Conservation (phyloP, 2,113 vertebrate species). For the Pardalotus punctatus region DNA sequence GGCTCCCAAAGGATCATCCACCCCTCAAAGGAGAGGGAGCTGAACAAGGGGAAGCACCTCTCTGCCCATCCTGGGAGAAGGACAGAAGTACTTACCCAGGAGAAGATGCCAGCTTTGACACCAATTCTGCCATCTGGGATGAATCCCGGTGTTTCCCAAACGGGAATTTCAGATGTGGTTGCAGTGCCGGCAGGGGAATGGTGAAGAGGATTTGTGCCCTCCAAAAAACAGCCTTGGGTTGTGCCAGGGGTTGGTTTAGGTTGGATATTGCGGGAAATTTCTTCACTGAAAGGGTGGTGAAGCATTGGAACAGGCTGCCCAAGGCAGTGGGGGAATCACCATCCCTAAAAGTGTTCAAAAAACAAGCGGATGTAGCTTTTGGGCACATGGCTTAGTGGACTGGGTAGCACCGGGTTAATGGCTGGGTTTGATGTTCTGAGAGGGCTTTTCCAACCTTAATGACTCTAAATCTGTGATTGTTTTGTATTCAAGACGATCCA, state of each 20-base stretch:
- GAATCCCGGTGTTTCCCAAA: background rate
- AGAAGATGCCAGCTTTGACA: background rate
- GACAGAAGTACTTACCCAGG: background rate
- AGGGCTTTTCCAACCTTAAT: background rate
- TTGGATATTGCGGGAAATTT: no score
- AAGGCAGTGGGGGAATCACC: background rate
- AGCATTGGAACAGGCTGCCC: background rate
- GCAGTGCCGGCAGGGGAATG: fast-evolving
- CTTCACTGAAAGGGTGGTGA: background rate
- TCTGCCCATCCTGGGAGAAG: background rate
- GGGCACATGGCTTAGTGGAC: no score
- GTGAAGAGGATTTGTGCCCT: background rate
- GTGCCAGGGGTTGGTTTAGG: background rate
- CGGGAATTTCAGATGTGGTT: background rate
- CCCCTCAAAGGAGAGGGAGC: background rate
- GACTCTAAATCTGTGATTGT: no score
- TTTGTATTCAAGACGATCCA: background rate
- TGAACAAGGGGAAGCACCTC: background rate
- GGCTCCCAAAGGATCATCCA: background rate
- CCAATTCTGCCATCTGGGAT: fast-evolving
- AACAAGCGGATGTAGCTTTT: fast-evolving
- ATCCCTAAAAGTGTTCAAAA: background rate
- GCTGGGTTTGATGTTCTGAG: background rate
- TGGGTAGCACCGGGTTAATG: background rate
- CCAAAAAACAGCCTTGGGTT: no score